Evolutionary conservation across 2,797 vertebrate species (phyloP), one percentile per base, ranked within the genome.

Genomic region (Cichlasoma orientale): DNA sequence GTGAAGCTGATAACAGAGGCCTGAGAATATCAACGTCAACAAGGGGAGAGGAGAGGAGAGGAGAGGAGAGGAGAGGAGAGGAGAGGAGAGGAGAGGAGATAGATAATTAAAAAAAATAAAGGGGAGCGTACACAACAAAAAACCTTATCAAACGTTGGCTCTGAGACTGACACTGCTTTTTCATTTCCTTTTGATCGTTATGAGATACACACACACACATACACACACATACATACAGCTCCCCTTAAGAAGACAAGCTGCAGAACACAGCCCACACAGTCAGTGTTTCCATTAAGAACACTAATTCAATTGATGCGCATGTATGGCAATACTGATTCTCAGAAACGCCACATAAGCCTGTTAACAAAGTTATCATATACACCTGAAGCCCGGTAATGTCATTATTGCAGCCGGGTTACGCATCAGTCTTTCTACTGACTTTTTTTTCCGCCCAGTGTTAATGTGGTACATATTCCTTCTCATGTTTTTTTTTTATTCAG

Each of bases 1-100:
- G 91, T 86, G 84, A 91, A 85, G 90, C 90, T 94, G 92, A 95
- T 95, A 95, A 94, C 89, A 93, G 79, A 84, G 80, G 85, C 86
- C 83, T 54, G 74, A 76, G 80, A 81, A 91, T 84, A 93, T 84
- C 86, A 89, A 82, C 87, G 74, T 89, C 86, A 56, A 85, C 44
- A 53, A 68, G 53, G 74, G 44, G 21, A 68, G 69, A 75, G 66
- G 53, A 82, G 25, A 66, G 44, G 53, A 73, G 33, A n/a, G 53
- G 38, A 73, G 57, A 69, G 74, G 36, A 73, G 27, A 82, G 41
- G 29, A 47, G 66, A 82, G 23, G 56, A 81, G 66, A 78, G 19
- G 27, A 29, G 27, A 5, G 5, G 27, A 29, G 27, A 47, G 82
- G 27, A 66, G 44, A 47, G 71, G 52, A 73, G 25, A 25, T 18